phyloP scores from a whole-genome alignment of 2,113 vertebrate species.

The Antigone vipio region DNA sequence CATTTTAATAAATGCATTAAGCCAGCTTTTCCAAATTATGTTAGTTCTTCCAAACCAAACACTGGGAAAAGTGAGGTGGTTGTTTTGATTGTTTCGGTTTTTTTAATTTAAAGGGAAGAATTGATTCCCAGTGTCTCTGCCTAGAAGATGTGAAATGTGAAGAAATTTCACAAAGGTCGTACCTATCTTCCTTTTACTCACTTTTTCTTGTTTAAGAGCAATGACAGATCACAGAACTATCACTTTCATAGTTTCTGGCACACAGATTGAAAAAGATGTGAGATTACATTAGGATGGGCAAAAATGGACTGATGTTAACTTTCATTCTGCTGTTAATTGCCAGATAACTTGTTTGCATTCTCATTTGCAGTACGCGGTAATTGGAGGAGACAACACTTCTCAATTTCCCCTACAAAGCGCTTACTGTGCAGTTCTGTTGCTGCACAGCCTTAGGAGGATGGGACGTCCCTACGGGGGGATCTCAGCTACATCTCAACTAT shows the following conservation, averaged over 20 bases:
- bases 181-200: neutral
- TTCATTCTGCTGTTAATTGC: neutral
- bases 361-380: neutral
- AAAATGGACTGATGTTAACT: neutral
- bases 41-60: neutral
- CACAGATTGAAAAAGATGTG: neutral
- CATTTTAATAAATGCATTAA: neutral
- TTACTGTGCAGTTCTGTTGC: neutral
- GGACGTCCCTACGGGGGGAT: accelerated
- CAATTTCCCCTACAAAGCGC: neutral
- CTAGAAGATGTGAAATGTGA: neutral
- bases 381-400: neutral
- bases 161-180: neutral
- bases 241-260: neutral
- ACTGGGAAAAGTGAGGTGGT: neutral
- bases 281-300: neutral
- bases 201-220: neutral
- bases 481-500: neutral
- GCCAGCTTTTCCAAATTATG: neutral
- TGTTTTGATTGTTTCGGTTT: neutral
- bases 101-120: neutral
- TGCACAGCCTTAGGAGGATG: neutral
- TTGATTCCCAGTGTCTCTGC: neutral
- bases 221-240: neutral
- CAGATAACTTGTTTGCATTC: neutral